Evolutionary conservation across 1,140 invertebrate genomes (phyloP).

Genomic region (Venturia canescens): DNA sequence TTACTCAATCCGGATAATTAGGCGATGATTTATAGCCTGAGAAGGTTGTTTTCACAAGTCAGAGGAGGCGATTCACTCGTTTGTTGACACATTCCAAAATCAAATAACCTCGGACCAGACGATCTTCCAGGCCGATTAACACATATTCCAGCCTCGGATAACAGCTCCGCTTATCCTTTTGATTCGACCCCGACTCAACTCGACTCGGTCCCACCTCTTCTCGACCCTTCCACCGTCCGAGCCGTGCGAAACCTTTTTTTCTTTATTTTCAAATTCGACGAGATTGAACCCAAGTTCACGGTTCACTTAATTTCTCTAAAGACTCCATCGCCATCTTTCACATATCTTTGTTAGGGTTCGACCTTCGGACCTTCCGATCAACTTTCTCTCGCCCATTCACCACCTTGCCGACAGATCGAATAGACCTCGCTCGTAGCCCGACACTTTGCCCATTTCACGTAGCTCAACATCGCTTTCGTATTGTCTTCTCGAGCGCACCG

Average conservation of each 20-base stretch:
- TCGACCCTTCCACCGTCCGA: too few species aligned
- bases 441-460: constrained; percentile 45
- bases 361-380: constrained; percentile 37
- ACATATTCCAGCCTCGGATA: not conserved
- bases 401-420: constrained; percentile 44
- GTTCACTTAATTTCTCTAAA: constrained; percentile 66
- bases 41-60: not conserved
- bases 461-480: not conserved
- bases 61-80: constrained; percentile 39
- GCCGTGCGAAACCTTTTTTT: too few species aligned
- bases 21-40: not conserved
- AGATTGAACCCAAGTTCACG: constrained; percentile 69
- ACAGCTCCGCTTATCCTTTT: constrained; percentile 43
- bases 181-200: constrained; percentile 57
- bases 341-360: constrained; percentile 42
- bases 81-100: constrained; percentile 45
- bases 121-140: constrained; percentile 68
- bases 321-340: constrained; percentile 51
- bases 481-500: constrained; percentile 58
- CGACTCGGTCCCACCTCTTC: too few species aligned
- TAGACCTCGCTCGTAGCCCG: constrained; percentile 64
- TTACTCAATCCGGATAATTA: not conserved
- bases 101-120: constrained; percentile 31
- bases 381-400: constrained; percentile 34
- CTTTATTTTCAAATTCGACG: constrained; percentile 63